A percentile compares a stretch with the other conserved stretches of the same genome.
phyloP scores from a whole-genome alignment of 1,140 invertebrate species.

The Aphis gossypii region DNA sequence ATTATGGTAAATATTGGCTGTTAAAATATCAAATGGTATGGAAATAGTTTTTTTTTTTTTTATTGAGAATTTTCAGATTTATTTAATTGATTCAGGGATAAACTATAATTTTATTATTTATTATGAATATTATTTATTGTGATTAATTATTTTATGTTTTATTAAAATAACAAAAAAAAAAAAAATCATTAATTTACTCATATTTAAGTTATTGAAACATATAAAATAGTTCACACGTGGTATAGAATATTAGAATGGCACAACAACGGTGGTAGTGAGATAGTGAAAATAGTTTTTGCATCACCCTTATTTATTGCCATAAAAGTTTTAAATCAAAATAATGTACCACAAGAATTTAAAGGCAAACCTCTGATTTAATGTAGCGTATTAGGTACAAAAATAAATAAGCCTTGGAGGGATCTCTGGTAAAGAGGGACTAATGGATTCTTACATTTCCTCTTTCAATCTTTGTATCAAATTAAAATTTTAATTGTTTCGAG shows the following conservation, averaged over 20 bases:
- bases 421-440: constrained; percentile 28
- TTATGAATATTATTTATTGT: too few relatives aligned
- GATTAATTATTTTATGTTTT: not conserved
- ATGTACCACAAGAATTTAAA: not conserved
- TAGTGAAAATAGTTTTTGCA: not conserved
- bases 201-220: not conserved
- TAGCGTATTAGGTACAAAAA: constrained; percentile 33
- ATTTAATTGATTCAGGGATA: too few relatives aligned
- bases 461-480: constrained; percentile 25
- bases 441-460: not conserved
- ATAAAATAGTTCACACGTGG: not conserved
- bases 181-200: not conserved
- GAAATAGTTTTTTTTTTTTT: not conserved
- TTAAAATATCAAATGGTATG: not conserved
- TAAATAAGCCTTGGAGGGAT: constrained; percentile 41
- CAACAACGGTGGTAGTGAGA: not conserved
- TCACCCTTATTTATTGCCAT: not conserved
- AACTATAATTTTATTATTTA: too few relatives aligned
- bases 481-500: constrained; percentile 23
- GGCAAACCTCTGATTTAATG: constrained; percentile 19
- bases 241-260: too few relatives aligned
- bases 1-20: not conserved
- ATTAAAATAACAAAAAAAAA: not conserved
- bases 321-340: constrained; percentile 42
- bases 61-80: not conserved